These are phyloP conservation scores for Ectemnius cavifrons DNA, from an alignment of 2,888 invertebrate species.

Conservation along the genomic window DNA sequence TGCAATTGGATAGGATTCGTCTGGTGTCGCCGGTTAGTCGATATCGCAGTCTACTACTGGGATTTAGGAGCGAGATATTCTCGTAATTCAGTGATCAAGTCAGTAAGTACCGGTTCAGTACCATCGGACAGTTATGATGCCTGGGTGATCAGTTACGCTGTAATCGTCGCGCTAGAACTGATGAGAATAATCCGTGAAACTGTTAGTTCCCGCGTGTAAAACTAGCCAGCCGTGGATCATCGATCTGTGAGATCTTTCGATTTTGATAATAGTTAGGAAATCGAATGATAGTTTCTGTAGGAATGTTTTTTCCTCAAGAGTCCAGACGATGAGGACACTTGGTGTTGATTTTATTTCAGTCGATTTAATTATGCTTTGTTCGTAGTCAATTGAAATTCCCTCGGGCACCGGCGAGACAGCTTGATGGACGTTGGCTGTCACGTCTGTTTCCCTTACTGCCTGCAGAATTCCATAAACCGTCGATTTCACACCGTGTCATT, in stretches of 20 bases:
- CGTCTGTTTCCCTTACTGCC: background rate
- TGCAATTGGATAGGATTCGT: background rate
- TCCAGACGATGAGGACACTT: too few species aligned
- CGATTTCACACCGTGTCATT: background rate
- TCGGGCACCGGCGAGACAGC: background rate
- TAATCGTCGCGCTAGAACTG: background rate
- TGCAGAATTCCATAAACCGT: background rate
- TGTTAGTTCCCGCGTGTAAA: background rate
- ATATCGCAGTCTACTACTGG: too few species aligned
- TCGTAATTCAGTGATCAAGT: constrained; percentile 1
- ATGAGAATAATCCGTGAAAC: background rate
- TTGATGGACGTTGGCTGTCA: constrained; percentile 2
- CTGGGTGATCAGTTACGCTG: background rate
- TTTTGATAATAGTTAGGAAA: too few species aligned
- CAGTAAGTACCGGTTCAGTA: background rate
- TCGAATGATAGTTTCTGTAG: background rate
- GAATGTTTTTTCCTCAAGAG: too few species aligned
- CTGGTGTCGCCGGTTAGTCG: too few species aligned
- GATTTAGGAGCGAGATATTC: background rate
- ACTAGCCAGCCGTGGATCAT: background rate
- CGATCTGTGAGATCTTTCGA: too few species aligned
- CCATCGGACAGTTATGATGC: constrained; percentile 2
- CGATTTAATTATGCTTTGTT: too few species aligned
- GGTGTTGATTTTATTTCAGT: too few species aligned
- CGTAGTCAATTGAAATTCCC: too few species aligned